Percentiles rank a stretch among this genome's conserved stretches.
phyloP scores from a whole-genome alignment of 2,888 invertebrate species.

The Leptothorax acervorum region DNA sequence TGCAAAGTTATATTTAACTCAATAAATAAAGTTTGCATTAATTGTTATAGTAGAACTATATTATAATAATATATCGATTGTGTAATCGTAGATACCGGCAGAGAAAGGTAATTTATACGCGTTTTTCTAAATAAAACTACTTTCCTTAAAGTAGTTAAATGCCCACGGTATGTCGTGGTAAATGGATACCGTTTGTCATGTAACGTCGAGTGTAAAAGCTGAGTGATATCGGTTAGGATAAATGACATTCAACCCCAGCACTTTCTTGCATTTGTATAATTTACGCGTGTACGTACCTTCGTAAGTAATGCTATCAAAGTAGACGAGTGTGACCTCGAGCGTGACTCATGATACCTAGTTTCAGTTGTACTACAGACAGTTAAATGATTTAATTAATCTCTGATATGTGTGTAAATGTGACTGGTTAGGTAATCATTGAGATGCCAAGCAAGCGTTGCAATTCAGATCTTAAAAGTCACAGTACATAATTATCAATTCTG shows the following conservation, averaged over 20 bases:
- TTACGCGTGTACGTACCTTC: background rate
- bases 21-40: background rate
- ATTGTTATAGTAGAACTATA: background rate
- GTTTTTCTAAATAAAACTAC: background rate
- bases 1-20: background rate
- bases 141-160: conserved; percentile 21
- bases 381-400: conserved; percentile 46
- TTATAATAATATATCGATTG: conserved; percentile 4
- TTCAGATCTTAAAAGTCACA: conserved; percentile 1
- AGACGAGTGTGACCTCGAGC: conserved; percentile 7
- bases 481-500: background rate
- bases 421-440: conserved; percentile 17
- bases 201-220: conserved; percentile 6
- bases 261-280: conserved; percentile 28
- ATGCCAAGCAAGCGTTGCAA: conserved; percentile 11
- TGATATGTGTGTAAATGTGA: conserved; percentile 41
- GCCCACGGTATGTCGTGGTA: background rate
- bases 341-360: conserved; percentile 26
- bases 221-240: conserved; percentile 22
- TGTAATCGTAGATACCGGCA: background rate
- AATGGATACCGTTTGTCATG: conserved; percentile 15
- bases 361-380: conserved; percentile 19
- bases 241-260: conserved; percentile 2
- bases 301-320: conserved; percentile 33
- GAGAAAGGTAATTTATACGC: conserved; percentile 8